phyloP scores from a whole-genome alignment of 2,888 invertebrate species.

The Crocallis elinguaria region DNA sequence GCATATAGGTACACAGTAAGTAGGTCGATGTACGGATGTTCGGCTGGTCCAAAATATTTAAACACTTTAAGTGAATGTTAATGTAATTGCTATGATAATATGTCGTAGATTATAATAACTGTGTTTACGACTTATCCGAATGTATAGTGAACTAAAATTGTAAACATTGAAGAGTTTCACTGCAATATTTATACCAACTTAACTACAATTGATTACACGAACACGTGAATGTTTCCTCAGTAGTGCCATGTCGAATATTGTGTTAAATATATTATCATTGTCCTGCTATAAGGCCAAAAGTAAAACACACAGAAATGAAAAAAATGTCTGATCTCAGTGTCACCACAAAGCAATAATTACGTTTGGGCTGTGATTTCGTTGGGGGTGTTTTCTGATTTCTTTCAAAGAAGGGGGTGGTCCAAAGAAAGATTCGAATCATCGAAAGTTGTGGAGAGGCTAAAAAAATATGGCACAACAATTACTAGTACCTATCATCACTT shows the following conservation, averaged over 20 bases:
- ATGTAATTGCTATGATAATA: constrained; percentile 13
- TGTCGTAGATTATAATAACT: constrained; percentile 7
- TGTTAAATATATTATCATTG: background rate
- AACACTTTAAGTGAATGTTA: constrained; percentile 33
- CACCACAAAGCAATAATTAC: constrained; percentile 55
- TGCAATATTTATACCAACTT: background rate
- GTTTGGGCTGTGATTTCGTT: constrained; percentile 67
- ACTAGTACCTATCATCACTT: too few relatives aligned
- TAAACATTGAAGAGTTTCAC: background rate
- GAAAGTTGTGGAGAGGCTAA: too few relatives aligned
- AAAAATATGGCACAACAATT: too few relatives aligned
- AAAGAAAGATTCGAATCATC: constrained; percentile 1
- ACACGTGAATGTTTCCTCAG: constrained; percentile 18
- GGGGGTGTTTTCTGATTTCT: constrained; percentile 42
- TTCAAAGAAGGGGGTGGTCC: constrained; percentile 30
- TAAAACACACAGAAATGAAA: constrained; percentile 53
- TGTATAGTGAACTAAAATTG: background rate
- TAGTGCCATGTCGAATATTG: constrained; percentile 20
- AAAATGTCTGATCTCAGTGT: constrained; percentile 64
- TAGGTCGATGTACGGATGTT: constrained; percentile 22
- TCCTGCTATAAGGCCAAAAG: background rate
- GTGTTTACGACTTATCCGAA: constrained; percentile 14
- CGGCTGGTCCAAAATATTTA: constrained; percentile 32
- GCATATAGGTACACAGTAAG: constrained; percentile 19
- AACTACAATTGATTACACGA: background rate